These are phyloP conservation scores for Champsocephalus esox DNA, from an alignment of 2,797 vertebrate species.

Conservation along the genomic window DNA sequence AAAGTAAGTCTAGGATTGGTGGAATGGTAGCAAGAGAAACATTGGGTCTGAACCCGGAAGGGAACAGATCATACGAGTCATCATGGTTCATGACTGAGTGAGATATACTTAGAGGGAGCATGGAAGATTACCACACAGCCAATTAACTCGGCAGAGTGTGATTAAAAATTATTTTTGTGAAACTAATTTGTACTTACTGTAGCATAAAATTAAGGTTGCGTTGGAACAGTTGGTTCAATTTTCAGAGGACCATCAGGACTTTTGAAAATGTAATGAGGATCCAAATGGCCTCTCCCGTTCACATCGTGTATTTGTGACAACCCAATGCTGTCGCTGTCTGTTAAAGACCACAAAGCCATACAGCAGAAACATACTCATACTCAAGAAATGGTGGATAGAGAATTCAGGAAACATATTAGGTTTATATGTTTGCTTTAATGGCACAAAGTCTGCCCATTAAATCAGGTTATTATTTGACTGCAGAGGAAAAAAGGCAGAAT, in stretches of 20 bases:
- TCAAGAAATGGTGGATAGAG: conserved; percentile 8
- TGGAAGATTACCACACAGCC: conserved; percentile 79
- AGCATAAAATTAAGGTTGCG: conserved; percentile 85
- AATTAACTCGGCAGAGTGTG: conserved; percentile 82
- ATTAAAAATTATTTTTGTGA: conserved; percentile 85
- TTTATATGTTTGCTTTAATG: background rate
- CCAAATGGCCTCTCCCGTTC: conserved; percentile 75
- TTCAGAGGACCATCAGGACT: conserved; percentile 84
- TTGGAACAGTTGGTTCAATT: conserved; percentile 84
- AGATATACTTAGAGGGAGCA: conserved; percentile 64
- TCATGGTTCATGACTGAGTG: conserved; percentile 68
- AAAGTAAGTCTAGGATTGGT: conserved; percentile 1
- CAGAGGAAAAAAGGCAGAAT: background rate
- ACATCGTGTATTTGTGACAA: conserved; percentile 67
- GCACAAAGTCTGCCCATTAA: background rate
- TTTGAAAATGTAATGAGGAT: conserved; percentile 85
- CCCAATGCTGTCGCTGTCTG: conserved; percentile 40
- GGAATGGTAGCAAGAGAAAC: conserved; percentile 16
- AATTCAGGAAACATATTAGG: conserved; percentile 1
- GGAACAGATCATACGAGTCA: conserved; percentile 65
- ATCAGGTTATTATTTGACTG: conserved; percentile 7
- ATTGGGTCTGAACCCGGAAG: conserved; percentile 19
- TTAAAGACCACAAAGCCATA: conserved; percentile 49
- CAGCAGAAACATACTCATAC: conserved; percentile 4
- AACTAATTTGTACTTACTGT: conserved; percentile 88